phyloP scores from a whole-genome alignment of 2,888 invertebrate species.

The Suillia variegata region DNA sequence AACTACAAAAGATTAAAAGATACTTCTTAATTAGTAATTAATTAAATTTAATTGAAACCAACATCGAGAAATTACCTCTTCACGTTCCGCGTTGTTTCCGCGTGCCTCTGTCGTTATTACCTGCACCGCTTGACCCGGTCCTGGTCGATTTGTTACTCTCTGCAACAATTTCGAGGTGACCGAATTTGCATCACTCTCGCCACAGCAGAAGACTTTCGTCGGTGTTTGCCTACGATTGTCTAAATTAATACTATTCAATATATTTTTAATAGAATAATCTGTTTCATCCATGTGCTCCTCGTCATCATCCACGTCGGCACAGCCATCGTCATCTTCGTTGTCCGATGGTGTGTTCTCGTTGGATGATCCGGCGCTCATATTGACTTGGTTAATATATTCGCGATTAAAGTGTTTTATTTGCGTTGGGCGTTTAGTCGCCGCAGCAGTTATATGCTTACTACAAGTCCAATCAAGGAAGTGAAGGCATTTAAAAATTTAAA shows the following conservation, averaged over 20 bases:
- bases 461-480: background rate
- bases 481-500: no score
- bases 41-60: no score
- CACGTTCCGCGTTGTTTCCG: slow-evolving; percentile 3
- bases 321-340: slow-evolving; percentile 24
- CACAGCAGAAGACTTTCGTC: slow-evolving; percentile 59
- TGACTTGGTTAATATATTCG: slow-evolving; percentile 59
- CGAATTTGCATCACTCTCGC: slow-evolving; percentile 29
- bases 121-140: slow-evolving; percentile 77
- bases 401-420: no score
- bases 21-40: no score
- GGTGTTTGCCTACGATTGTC: slow-evolving; percentile 43
- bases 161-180: slow-evolving; percentile 41
- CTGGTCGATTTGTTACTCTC: slow-evolving; percentile 38
- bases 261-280: slow-evolving; percentile 54
- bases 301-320: no score
- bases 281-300: slow-evolving; percentile 57
- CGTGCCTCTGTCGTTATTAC: slow-evolving; percentile 63
- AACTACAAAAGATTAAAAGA: slow-evolving; percentile 30
- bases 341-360: slow-evolving; percentile 35
- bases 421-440: no score
- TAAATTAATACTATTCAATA: slow-evolving; percentile 55
- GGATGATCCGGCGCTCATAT: slow-evolving; percentile 32
- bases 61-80: slow-evolving; percentile 22
- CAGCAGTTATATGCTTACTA: slow-evolving; percentile 4